Base-by-base conservation (phyloP, 2,888 invertebrate genomes). In the Rhodophaea formosa region DNA sequence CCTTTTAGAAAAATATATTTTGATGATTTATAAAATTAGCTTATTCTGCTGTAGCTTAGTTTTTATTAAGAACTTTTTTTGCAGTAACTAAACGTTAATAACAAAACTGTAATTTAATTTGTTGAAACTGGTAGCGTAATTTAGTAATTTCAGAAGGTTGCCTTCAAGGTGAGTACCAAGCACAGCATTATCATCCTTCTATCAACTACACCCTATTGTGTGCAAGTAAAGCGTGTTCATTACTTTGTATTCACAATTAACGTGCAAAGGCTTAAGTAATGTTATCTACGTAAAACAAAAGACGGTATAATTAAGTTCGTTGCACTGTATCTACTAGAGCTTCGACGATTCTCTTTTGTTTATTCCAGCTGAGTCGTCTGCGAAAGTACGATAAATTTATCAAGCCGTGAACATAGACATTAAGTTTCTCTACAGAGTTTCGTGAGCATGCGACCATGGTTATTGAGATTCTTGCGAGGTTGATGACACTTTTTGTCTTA, bases 211-310 rank as follows among this genome's bases (percentile, higher is more conserved):
- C 5, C 12, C 12, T 39, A 39, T 39, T 8, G 39, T 6, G 3
- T 39, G 0, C 3, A 10, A n/a, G n/a, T 12, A 12, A 39, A 39
- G n/a, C 35, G 3, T 1, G 39, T 39, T n/a, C 6, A 39, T 23
- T 23, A 64, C 64, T 64, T 61, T 61, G 62, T 64, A 17, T 16
- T 17, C 16, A 51, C 51, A 51, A 51, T 16, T 30, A 46, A 46
- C 49, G 32, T 49, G 49, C 49, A 32, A 49, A 49, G 49, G 32
- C 49, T 49, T 32, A 49, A 57, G 49, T 49, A 49, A 49, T 49
- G 32, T 49, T 32, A 49, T 58, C 56, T 59, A 47, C 15, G 51
- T 51, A 54, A 58, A 49, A 59, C 53, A 53, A 59, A 57, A 53
- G 59, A 16, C 43, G 30, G 43, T n/a, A 29, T 56, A 56, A 53